A percentile compares a stretch with the other conserved stretches of the same genome.
These are phyloP conservation scores for Smithornis capensis DNA, from an alignment of 2,113 vertebrate genomes.

Conservation along the genomic window DNA sequence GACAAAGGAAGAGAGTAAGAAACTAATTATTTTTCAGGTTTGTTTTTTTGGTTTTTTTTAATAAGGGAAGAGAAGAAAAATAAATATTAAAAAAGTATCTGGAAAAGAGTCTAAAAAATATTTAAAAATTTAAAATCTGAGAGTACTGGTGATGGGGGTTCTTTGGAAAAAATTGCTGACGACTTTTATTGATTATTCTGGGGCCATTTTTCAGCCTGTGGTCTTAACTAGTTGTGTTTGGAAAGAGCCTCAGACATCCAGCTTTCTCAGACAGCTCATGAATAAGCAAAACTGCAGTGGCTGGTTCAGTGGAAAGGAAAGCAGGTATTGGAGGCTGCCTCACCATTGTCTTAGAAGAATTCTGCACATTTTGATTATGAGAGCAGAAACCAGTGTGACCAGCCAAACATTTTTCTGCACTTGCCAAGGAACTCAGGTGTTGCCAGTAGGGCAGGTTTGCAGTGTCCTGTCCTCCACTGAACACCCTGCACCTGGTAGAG, in stretches of 20 bases:
- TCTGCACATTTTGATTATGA: background rate
- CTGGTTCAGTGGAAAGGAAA: background rate
- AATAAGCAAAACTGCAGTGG: rapidly evolving
- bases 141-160: background rate
- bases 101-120: background rate
- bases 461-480: background rate
- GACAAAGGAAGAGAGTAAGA: background rate
- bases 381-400: background rate
- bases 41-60: background rate
- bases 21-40: background rate
- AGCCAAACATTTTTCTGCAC: background rate
- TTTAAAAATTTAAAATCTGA: background rate
- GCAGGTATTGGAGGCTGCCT: background rate
- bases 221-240: background rate
- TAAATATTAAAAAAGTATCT: background rate
- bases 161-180: background rate
- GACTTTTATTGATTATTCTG: background rate
- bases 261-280: background rate
- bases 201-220: background rate
- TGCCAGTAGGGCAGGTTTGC: background rate
- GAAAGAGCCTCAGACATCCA: background rate
- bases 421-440: rapidly evolving
- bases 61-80: background rate
- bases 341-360: background rate
- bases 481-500: background rate